These are phyloP conservation scores for Sebastes iracundus DNA, from an alignment of 2,797 vertebrate species.

Conservation along the genomic window DNA sequence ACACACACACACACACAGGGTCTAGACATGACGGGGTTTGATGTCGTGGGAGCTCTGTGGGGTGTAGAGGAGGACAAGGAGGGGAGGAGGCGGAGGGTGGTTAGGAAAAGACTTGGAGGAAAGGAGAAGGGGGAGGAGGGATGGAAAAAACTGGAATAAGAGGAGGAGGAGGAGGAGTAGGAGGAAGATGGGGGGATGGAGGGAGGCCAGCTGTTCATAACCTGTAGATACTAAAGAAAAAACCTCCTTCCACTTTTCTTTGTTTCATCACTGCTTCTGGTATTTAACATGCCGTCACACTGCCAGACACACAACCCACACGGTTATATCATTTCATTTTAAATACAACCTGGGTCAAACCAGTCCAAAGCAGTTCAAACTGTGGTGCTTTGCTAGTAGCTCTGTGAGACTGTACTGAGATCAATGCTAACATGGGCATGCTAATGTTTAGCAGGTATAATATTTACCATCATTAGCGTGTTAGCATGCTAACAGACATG, in stretches of 20 bases:
- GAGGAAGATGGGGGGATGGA: neutral
- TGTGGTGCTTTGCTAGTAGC: too few species aligned
- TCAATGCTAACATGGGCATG: neutral
- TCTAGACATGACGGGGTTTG: slow-evolving; percentile 49
- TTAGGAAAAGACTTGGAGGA: neutral
- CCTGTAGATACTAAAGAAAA: neutral
- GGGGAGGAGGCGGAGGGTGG: neutral
- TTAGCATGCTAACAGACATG: neutral
- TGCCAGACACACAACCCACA: too few species aligned
- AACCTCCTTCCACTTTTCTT: neutral
- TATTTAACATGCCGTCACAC: too few species aligned
- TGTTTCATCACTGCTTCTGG: neutral
- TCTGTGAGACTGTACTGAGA: too few species aligned
- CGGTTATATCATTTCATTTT: too few species aligned
- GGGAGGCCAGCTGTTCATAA: slow-evolving; percentile 11
- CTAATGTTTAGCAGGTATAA: neutral
- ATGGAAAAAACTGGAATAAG: neutral
- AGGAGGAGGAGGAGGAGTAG: too few species aligned
- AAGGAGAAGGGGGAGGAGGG: neutral
- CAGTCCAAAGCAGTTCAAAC: too few species aligned
- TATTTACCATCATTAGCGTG: too few species aligned
- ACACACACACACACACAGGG: neutral
- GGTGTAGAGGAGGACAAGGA: slow-evolving; percentile 20
- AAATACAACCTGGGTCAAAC: too few species aligned
- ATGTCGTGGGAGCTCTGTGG: slow-evolving; percentile 74